Evolutionary conservation across 2,797 vertebrate species (phyloP).

Genomic region (Bufotes viridis): DNA sequence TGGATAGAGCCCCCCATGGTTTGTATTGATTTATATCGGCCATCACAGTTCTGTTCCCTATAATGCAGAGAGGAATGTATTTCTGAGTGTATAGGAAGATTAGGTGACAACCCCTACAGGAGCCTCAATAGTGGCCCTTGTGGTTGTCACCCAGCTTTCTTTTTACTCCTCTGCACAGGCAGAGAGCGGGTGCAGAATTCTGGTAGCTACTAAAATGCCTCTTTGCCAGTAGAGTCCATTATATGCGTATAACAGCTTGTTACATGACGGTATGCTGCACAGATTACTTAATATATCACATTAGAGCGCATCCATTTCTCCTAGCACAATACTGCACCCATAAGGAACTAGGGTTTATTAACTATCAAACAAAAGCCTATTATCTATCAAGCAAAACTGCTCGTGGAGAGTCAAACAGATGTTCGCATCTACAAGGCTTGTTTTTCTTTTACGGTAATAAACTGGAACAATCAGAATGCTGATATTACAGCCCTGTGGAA

Average conservation of each 20-base stretch:
- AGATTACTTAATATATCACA: constrained; percentile 50
- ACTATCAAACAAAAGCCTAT: constrained; percentile 49
- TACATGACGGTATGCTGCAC: constrained; percentile 32
- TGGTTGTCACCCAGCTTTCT: not conserved
- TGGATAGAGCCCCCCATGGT: no score
- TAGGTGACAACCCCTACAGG: not conserved
- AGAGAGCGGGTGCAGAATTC: not conserved
- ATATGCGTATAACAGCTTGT: constrained; percentile 31
- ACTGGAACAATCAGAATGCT: constrained; percentile 43
- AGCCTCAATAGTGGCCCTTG: no score
- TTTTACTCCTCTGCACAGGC: not conserved
- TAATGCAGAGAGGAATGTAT: not conserved
- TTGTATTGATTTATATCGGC: no score
- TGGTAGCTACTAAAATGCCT: constrained; percentile 16
- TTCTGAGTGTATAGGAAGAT: not conserved
- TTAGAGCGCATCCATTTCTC: constrained; percentile 31
- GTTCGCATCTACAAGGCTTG: constrained; percentile 37
- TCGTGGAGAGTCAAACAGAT: constrained; percentile 46
- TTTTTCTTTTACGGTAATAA: constrained; percentile 42
- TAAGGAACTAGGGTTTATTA: constrained; percentile 52
- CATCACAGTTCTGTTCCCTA: no score
- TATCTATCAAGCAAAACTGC: constrained; percentile 51
- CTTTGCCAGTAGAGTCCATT: constrained; percentile 15
- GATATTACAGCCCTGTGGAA: constrained; percentile 42
- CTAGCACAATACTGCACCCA: constrained; percentile 43